These are phyloP conservation scores for Gryon sp. DNA, from an alignment of 1,140 invertebrate genomes.

Conservation along the genomic window DNA sequence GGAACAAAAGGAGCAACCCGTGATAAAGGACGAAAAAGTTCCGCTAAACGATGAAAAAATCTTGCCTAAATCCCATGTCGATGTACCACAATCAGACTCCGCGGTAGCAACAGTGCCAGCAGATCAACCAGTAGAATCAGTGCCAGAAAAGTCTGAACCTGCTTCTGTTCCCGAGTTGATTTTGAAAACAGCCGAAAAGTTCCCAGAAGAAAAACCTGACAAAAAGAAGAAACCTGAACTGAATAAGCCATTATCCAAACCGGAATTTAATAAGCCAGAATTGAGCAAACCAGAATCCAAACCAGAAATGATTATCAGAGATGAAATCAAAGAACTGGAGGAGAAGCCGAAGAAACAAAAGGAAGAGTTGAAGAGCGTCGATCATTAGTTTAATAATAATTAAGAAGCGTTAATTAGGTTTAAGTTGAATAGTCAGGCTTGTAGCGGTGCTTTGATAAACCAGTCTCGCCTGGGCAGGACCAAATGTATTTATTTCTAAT, in stretches of 20 bases:
- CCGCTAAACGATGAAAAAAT: slow-evolving; percentile 63
- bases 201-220: slow-evolving; percentile 42
- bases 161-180: slow-evolving; percentile 76
- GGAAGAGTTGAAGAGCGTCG: slow-evolving; percentile 24
- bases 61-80: neutral
- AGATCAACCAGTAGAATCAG: slow-evolving; percentile 6
- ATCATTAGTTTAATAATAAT: slow-evolving; percentile 42
- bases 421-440: slow-evolving; percentile 59
- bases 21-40: slow-evolving; percentile 54
- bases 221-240: slow-evolving; percentile 25
- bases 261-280: slow-evolving; percentile 6
- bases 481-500: slow-evolving; percentile 63
- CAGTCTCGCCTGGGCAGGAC: slow-evolving; percentile 68
- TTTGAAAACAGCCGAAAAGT: slow-evolving; percentile 71
- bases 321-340: slow-evolving; percentile 21
- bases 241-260: neutral
- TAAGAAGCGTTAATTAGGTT: slow-evolving; percentile 36
- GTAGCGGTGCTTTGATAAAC: slow-evolving; percentile 67
- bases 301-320: neutral
- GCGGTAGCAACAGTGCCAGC: neutral
- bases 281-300: neutral
- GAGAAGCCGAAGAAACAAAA: slow-evolving; percentile 26
- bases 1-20: slow-evolving; percentile 27
- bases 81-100: neutral
- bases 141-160: slow-evolving; percentile 22